A percentile compares a stretch with the other conserved stretches of the same genome.
phyloP scores from a whole-genome alignment of 2,888 invertebrate genomes.

The Lasioglossum marginatum region DNA sequence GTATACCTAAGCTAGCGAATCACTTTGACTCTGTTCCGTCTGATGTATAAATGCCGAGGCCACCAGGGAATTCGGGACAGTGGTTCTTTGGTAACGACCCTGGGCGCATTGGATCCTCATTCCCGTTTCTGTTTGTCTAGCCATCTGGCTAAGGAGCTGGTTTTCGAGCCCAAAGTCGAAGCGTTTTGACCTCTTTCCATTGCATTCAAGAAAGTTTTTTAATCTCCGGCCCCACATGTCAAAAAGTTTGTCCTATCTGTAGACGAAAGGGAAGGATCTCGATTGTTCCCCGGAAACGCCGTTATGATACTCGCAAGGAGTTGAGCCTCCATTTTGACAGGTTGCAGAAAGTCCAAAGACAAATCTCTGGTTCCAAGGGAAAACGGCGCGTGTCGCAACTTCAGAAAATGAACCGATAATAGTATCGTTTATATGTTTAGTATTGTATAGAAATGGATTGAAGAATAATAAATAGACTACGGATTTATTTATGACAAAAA shows the following conservation, averaged over 20 bases:
- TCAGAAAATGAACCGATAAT: too few relatives aligned
- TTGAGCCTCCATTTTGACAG: neutral
- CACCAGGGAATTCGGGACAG: slow-evolving; percentile 5
- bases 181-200: slow-evolving; percentile 5
- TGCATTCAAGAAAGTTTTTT: slow-evolving; percentile 13
- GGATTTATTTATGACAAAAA: too few relatives aligned
- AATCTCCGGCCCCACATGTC: neutral
- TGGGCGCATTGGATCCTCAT: slow-evolving; percentile 18
- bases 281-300: neutral
- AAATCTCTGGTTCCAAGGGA: neutral
- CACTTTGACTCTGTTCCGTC: slow-evolving; percentile 13
- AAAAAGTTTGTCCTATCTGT: slow-evolving; percentile 1
- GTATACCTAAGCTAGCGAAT: slow-evolving; percentile 11
- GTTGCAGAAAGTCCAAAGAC: neutral
- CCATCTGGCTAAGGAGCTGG: slow-evolving; percentile 1
- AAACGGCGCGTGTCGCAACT: too few relatives aligned
- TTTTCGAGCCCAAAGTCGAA: slow-evolving; percentile 10
- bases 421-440: too few relatives aligned
- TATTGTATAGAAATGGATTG: too few relatives aligned
- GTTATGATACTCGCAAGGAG: neutral
- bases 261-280: neutral
- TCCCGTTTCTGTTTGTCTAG: slow-evolving; percentile 7
- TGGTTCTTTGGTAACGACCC: slow-evolving; percentile 2
- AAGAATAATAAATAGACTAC: too few relatives aligned
- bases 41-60: slow-evolving; percentile 4